Percentiles rank a stretch among this genome's conserved stretches.
These are phyloP conservation scores for Melolontha melolontha DNA, from an alignment of 2,888 invertebrate species.

Conservation along the genomic window DNA sequence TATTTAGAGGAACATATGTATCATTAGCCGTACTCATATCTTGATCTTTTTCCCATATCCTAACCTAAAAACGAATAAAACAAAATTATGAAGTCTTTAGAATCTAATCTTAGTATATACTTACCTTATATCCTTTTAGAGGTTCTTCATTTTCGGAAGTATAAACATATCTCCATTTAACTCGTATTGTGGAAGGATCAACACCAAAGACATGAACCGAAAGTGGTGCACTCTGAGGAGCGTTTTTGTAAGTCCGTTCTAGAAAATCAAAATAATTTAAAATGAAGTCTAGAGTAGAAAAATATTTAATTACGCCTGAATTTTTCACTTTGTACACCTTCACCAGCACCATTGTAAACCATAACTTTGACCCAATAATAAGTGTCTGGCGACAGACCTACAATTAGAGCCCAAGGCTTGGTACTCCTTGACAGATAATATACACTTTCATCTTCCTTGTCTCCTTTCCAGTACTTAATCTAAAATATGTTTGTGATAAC, in stretches of 20 bases:
- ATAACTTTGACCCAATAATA: slow-evolving; percentile 94
- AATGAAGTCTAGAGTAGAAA: slow-evolving; percentile 12
- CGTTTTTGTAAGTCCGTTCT: slow-evolving; percentile 90
- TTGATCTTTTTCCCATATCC: slow-evolving; percentile 95
- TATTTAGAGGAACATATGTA: slow-evolving; percentile 80
- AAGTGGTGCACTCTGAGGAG: slow-evolving; percentile 95
- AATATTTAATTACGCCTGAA: slow-evolving; percentile 70
- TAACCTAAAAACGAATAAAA: slow-evolving; percentile 71
- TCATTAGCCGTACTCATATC: slow-evolving; percentile 94
- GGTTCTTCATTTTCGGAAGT: slow-evolving; percentile 93
- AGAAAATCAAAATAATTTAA: slow-evolving; percentile 45
- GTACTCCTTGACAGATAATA: slow-evolving; percentile 89
- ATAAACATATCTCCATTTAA: slow-evolving; percentile 94
- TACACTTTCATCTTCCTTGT: slow-evolving; percentile 82
- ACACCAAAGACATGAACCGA: slow-evolving; percentile 88
- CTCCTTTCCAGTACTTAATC: slow-evolving; percentile 89
- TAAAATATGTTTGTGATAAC: too few relatives aligned
- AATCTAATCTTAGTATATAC: background rate
- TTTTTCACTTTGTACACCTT: slow-evolving; percentile 94
- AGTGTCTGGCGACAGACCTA: slow-evolving; percentile 92
- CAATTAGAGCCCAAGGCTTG: slow-evolving; percentile 88
- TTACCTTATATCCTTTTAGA: slow-evolving; percentile 90
- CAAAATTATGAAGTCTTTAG: background rate
- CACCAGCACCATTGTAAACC: slow-evolving; percentile 96
- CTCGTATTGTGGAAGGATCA: slow-evolving; percentile 87